Percentiles rank a stretch among this genome's conserved stretches.
phyloP scores from a whole-genome alignment of 2,113 vertebrate genomes.

The Pungitius pungitius region DNA sequence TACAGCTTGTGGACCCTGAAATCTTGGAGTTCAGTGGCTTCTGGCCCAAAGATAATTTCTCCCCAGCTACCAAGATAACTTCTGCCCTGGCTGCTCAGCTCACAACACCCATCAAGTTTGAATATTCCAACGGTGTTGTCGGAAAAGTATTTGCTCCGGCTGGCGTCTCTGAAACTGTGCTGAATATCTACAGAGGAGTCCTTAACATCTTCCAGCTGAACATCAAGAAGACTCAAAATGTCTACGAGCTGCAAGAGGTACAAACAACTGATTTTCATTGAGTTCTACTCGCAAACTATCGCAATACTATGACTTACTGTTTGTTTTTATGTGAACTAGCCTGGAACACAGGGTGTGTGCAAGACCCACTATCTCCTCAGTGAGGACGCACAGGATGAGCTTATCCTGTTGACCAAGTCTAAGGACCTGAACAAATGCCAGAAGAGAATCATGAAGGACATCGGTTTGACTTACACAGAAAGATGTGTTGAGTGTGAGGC shows the following conservation, averaged over 20 bases:
- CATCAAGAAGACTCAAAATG: conserved; percentile 82
- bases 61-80: conserved; percentile 74
- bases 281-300: not conserved
- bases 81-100: conserved; percentile 72
- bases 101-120: conserved; percentile 79
- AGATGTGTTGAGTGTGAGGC: conserved; percentile 64
- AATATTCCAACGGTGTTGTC: conserved; percentile 80
- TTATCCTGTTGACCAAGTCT: conserved; percentile 78
- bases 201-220: conserved; percentile 82
- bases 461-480: conserved; percentile 80
- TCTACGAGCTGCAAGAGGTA: conserved; percentile 86
- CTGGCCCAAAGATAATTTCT: conserved; percentile 78
- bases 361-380: conserved; percentile 82
- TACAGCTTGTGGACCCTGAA: conserved; percentile 75
- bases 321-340: conserved; percentile 63
- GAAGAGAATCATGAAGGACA: conserved; percentile 77
- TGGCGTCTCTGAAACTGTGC: conserved; percentile 65
- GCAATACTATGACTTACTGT: not conserved
- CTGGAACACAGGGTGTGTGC: conserved; percentile 86
- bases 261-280: not conserved
- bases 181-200: conserved; percentile 84
- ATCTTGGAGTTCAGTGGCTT: conserved; percentile 80
- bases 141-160: conserved; percentile 80
- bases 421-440: conserved; percentile 85
- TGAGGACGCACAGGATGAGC: conserved; percentile 75